Base-by-base conservation (phyloP, 2,888 invertebrate species). In the Uloborus plumipes region DNA sequence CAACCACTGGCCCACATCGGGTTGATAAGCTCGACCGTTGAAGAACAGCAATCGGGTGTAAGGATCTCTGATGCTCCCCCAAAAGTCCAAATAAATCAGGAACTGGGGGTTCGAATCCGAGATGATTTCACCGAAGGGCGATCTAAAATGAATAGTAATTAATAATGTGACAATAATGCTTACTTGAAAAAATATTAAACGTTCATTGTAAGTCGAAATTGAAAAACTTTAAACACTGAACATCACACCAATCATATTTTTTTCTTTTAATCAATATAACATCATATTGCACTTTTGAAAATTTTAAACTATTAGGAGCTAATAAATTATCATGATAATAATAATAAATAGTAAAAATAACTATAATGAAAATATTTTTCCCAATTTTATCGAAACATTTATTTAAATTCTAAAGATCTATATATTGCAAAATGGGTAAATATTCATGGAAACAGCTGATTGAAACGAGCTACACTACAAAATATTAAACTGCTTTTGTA, bases 31-130 rank as follows among this genome's bases (percentile, higher is more conserved):
- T 89, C 95, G 94, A n/a, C 95, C 95, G 88, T 95, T 94, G 84
- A 88, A 87, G 84, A 88, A 87, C 31, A 89, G 86, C 76, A 90
- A 71, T 22, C 85, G 84, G 0, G 87, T 86, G 18, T 92, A 92
- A 91, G 95, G 95, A 89, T 98, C 98, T 82, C 97, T 90, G 47
- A 98, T 92, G 69, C 97, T 96, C 67, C 97, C 98, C 89, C 97
- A 96, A 89, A 94, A 97, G 88, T 98, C 98, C 39, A 98, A 94
- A 0, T 97, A 96, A 73, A 99, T 90, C 89, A 96, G 96, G 61
- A 98, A 91, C 88, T 97, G 95, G 0, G 97, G 96, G 89, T 97
- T 97, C 0, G 98, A 96, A 88, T 98, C 97, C 88, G 95, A 95
- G 47, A 97, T 94, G 78, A 96, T 95, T 88, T 96, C 95, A 0